Evolutionary conservation across 2,797 vertebrate species (phyloP).

Genomic region (Dallia pectoralis): DNA sequence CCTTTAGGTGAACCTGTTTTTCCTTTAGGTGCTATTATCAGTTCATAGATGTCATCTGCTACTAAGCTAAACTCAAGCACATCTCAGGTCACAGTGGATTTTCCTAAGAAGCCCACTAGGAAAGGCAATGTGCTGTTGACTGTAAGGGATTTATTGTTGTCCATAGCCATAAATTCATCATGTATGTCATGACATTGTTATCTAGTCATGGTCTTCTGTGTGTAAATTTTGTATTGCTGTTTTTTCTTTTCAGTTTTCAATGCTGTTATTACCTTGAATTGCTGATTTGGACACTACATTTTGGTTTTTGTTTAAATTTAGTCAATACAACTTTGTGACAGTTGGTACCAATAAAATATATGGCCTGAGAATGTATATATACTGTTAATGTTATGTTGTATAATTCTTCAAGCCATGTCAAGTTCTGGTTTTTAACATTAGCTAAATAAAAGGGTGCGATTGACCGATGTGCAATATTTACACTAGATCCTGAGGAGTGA

Average conservation of each 20-base stretch:
- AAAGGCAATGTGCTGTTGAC: not conserved
- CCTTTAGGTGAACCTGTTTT: not conserved
- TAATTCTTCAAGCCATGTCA: too few species aligned
- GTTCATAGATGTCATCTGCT: not conserved
- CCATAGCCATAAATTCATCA: not conserved
- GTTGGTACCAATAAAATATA: not conserved
- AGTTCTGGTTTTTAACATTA: too few species aligned
- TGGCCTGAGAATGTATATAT: too few species aligned
- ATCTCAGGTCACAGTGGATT: too few species aligned
- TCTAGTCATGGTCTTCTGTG: not conserved
- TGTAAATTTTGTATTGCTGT: not conserved
- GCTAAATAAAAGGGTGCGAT: too few species aligned
- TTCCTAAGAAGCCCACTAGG: too few species aligned
- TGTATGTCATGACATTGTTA: too few species aligned
- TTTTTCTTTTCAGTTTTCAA: not conserved
- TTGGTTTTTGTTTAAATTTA: not conserved
- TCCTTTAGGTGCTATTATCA: not conserved
- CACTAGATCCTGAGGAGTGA: too few species aligned
- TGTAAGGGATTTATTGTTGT: not conserved
- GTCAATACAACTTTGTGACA: not conserved
- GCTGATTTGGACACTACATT: not conserved
- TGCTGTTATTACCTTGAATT: not conserved
- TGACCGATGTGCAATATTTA: too few species aligned
- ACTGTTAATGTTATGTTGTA: too few species aligned
- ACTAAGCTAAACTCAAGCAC: not conserved